A percentile compares a stretch with the other conserved stretches of the same genome.
Evolutionary conservation across 2,888 invertebrate species (phyloP).

Genomic region (Hydrotaea diabolus): DNA sequence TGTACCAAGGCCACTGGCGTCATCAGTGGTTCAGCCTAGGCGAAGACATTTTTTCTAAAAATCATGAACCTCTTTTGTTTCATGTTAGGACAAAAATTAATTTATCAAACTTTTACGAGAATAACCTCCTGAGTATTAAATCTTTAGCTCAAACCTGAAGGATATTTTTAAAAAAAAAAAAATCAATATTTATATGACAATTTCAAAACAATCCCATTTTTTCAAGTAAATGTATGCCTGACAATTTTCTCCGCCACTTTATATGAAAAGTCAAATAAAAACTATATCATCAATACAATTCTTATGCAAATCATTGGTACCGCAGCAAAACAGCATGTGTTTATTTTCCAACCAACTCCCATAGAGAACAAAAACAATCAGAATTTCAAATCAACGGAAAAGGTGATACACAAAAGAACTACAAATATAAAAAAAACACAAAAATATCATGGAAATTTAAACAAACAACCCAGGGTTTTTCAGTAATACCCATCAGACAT

Average conservation of each 20-base stretch:
- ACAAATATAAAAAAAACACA: no score
- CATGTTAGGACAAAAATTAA: no score
- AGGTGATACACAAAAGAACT: not conserved
- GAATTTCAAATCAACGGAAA: conserved; percentile 7
- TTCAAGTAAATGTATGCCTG: not conserved
- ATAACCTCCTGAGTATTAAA: not conserved
- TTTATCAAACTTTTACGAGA: no score
- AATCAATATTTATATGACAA: not conserved
- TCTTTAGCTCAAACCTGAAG: not conserved
- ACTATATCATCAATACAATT: not conserved
- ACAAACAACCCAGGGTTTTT: not conserved
- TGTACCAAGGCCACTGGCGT: no score
- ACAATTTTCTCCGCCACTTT: not conserved
- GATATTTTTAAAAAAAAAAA: no score
- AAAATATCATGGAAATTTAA: conserved; percentile 27
- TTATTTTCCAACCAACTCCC: no score
- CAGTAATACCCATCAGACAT: not conserved
- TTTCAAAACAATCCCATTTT: not conserved
- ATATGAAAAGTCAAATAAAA: not conserved
- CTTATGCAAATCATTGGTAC: conserved; percentile 33
- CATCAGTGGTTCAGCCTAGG: no score
- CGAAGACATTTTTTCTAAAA: no score
- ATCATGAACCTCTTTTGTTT: no score
- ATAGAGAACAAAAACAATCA: not conserved
- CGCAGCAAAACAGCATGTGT: conserved; percentile 29